Conservation (phyloP, 23 tunicate genomes). For the Trididemnum nubilum region DNA sequence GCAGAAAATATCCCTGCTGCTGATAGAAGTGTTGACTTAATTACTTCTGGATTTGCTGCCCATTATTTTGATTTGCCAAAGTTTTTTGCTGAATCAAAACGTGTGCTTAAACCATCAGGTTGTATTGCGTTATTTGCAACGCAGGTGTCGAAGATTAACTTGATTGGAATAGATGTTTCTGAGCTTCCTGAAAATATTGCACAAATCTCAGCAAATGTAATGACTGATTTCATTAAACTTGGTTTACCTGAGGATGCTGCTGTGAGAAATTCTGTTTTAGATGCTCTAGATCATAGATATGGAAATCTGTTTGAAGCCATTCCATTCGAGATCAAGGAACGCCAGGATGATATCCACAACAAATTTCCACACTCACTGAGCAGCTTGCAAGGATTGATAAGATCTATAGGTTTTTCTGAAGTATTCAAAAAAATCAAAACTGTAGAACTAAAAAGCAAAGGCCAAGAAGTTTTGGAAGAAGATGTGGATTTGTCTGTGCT, state of each 20-base stretch:
- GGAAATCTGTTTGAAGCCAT: not conserved
- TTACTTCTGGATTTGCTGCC: conserved; percentile 49
- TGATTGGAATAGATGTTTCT: not conserved
- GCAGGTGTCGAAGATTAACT: not conserved
- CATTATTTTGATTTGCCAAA: conserved; percentile 60
- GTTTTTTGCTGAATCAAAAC: conserved; percentile 39
- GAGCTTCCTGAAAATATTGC: not conserved
- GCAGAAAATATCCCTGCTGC: conserved; percentile 46
- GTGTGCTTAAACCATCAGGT: conserved; percentile 56
- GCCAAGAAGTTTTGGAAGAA: no score
- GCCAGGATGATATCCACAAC: not conserved
- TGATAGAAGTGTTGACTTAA: conserved; percentile 41
- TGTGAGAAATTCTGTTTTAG: no score
- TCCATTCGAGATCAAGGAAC: not conserved
- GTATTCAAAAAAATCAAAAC: no score
- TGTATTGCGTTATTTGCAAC: conserved; percentile 27
- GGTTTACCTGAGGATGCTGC: not conserved
- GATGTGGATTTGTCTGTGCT: no score
- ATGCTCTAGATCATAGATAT: not conserved
- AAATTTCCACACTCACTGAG: not conserved
- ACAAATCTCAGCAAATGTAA: not conserved
- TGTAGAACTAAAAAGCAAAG: no score
- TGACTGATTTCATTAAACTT: not conserved
- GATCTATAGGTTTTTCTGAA: not conserved
- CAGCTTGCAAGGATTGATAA: not conserved